Evolutionary conservation across 2,113 vertebrate species (phyloP).

Genomic region (Plotosus lineatus): DNA sequence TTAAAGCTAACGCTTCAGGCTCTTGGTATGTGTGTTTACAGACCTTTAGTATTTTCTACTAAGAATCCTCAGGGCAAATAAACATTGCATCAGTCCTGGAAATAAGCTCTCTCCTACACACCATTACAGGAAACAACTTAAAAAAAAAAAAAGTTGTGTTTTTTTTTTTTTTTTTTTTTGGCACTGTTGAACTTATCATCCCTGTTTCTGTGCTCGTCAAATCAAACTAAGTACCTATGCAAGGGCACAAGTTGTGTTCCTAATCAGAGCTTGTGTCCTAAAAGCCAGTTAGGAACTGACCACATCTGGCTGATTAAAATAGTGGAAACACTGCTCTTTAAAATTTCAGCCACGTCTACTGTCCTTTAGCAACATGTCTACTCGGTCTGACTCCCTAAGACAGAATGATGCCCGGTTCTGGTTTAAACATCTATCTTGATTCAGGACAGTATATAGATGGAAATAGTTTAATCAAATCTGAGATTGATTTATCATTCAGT

Average conservation of each 20-base stretch:
- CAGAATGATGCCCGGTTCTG: not conserved
- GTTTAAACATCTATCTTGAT: not conserved
- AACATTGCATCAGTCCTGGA: slow-evolving; percentile 37
- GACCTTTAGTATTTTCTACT: not conserved
- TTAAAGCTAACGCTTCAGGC: slow-evolving; percentile 20
- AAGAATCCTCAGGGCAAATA: slow-evolving; percentile 37
- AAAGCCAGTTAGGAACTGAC: slow-evolving; percentile 52
- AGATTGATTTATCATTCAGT: not conserved
- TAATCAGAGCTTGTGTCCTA: slow-evolving; percentile 42
- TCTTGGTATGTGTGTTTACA: slow-evolving; percentile 41
- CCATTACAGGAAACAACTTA: slow-evolving; percentile 38
- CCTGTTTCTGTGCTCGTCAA: not conserved
- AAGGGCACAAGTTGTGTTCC: slow-evolving; percentile 25
- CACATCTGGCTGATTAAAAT: slow-evolving; percentile 56
- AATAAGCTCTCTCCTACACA: slow-evolving; percentile 19
- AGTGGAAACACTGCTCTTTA: slow-evolving; percentile 38
- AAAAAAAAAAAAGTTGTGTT: not conserved
- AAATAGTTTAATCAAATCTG: not conserved
- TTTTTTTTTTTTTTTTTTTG: not conserved
- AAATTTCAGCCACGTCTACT: slow-evolving; percentile 44
- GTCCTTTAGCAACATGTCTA: slow-evolving; percentile 15
- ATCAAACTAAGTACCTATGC: slow-evolving; percentile 6
- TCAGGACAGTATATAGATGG: not conserved
- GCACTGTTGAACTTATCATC: slow-evolving; percentile 16
- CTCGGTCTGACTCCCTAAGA: not conserved